These are phyloP conservation scores for Gallinago media DNA, from an alignment of 2,113 vertebrate genomes.

Conservation along the genomic window DNA sequence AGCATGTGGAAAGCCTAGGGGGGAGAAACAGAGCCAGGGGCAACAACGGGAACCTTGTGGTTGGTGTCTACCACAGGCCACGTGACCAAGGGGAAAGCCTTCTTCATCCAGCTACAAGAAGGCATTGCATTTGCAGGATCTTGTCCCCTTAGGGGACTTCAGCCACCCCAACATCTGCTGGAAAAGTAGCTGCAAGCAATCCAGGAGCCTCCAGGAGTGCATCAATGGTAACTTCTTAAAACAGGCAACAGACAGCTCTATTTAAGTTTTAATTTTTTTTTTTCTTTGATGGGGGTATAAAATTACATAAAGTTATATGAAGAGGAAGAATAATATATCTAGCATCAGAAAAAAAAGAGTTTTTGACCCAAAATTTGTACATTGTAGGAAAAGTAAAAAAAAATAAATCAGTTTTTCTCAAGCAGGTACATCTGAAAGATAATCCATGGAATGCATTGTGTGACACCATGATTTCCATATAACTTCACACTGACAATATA, in stretches of 20 bases:
- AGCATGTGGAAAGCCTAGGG: neutral
- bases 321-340: neutral
- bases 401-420: neutral
- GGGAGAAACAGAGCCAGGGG: neutral
- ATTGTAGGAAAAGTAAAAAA: neutral
- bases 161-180: neutral
- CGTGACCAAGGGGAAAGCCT: neutral
- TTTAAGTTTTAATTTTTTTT: neutral
- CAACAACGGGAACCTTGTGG: neutral
- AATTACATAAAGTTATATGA: neutral
- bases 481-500: neutral
- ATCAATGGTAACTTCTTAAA: neutral
- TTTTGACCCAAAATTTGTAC: neutral
- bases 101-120: neutral
- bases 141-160: neutral
- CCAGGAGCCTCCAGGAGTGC: neutral
- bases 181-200: neutral
- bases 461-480: neutral
- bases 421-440: neutral
- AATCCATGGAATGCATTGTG: neutral
- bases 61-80: neutral
- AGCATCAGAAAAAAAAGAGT: neutral
- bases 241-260: neutral
- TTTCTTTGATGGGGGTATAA: neutral
- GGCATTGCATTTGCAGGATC: neutral